Evolutionary conservation across 2,797 vertebrate genomes (phyloP).

Genomic region (Propithecus perrieri): DNA sequence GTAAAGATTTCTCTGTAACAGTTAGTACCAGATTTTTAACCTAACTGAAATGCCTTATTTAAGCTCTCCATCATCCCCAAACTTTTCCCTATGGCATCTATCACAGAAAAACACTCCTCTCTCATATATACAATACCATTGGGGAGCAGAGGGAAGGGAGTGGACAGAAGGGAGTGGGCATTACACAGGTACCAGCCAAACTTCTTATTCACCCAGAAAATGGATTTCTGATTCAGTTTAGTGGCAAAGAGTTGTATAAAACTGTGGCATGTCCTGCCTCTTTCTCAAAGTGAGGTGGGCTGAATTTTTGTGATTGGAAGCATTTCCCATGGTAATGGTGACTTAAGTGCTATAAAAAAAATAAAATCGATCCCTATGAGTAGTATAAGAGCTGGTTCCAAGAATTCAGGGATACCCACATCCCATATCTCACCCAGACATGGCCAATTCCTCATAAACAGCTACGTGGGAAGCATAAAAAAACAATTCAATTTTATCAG

Average conservation of each 20-base stretch:
- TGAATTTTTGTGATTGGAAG: neutral
- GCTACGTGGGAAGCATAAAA: neutral
- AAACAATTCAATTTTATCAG: neutral
- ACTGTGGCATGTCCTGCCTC: neutral
- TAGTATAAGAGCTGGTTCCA: neutral
- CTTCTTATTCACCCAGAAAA: neutral
- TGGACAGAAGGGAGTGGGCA: neutral
- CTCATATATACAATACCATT: neutral
- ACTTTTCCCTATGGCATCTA: neutral
- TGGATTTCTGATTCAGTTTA: neutral
- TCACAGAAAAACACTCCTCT: neutral
- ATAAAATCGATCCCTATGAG: neutral
- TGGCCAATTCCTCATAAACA: neutral
- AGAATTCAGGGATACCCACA: neutral
- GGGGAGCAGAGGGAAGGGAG: fast-evolving
- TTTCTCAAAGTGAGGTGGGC: neutral
- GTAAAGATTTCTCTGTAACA: neutral
- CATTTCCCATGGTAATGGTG: neutral
- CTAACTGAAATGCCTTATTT: neutral
- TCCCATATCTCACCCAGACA: neutral
- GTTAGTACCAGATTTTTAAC: neutral
- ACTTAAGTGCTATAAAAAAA: neutral
- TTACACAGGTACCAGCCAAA: neutral
- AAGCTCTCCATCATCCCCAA: neutral
- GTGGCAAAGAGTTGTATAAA: neutral